Evolutionary conservation across 2,113 vertebrate species (phyloP).

Genomic region (Pachycephala philippinensis): DNA sequence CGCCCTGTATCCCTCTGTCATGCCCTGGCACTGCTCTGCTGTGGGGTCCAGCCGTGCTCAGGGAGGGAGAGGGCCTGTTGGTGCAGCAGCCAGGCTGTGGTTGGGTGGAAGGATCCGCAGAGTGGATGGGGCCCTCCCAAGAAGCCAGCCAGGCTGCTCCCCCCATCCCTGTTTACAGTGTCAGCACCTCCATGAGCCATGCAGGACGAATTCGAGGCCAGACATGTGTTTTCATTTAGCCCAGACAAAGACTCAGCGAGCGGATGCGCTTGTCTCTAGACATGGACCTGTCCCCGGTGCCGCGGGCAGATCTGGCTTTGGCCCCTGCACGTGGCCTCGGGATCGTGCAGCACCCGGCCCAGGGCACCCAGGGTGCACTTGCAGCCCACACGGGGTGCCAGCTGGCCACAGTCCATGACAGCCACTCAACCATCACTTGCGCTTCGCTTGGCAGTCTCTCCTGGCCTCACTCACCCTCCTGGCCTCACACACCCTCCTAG

Average conservation of each 20-base stretch:
- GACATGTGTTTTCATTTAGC: slow-evolving; percentile 69
- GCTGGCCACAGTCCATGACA: background rate
- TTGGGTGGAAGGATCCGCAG: background rate
- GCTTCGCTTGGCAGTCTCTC: background rate
- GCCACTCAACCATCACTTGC: background rate
- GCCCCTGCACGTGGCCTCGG: background rate
- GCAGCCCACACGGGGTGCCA: accelerated
- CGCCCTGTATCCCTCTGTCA: background rate
- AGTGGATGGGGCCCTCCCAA: background rate
- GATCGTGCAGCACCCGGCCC: background rate
- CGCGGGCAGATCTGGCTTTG: accelerated
- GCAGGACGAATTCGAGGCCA: background rate
- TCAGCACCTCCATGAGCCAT: background rate
- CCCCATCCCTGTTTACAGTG: background rate
- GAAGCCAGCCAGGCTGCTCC: background rate
- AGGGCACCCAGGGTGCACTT: background rate
- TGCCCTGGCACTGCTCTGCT: background rate
- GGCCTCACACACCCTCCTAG: background rate
- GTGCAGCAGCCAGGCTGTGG: accelerated
- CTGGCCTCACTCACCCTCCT: background rate
- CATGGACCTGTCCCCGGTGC: background rate
- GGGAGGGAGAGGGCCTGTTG: background rate
- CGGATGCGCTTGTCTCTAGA: background rate
- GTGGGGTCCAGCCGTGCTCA: accelerated
- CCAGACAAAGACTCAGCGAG: slow-evolving; percentile 52